phyloP scores from a whole-genome alignment of 2,888 invertebrate species.

The Hypercompe scribonia region DNA sequence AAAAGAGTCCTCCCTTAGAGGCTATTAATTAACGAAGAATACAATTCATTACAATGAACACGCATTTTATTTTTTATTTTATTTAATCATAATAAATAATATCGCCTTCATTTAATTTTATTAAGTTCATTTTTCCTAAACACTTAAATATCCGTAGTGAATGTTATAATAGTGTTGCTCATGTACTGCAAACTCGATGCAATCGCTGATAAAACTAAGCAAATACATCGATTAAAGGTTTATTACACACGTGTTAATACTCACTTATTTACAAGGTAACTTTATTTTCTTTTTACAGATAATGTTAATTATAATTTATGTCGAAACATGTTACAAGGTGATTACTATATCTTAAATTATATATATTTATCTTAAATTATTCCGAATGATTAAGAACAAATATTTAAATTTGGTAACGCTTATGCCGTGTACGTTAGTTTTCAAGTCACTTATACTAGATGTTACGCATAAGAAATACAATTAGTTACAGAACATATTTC shows the following conservation, averaged over 20 bases:
- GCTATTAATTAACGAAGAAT: too few species aligned
- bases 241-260: neutral
- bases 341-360: neutral
- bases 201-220: neutral
- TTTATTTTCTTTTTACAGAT: neutral
- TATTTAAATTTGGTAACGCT: neutral
- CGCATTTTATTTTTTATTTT: too few species aligned
- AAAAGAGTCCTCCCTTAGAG: too few species aligned
- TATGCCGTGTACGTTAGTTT: too few species aligned
- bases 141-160: neutral
- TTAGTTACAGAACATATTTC: too few species aligned
- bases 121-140: neutral
- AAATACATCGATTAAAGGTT: neutral
- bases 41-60: too few species aligned
- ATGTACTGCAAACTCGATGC: neutral
- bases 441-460: too few species aligned
- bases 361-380: neutral
- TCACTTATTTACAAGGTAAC: neutral
- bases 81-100: neutral
- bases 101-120: neutral
- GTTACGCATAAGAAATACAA: too few species aligned
- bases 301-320: neutral
- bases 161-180: neutral
- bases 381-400: neutral
- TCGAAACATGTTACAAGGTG: neutral